Evolutionary conservation across 2,888 invertebrate genomes (phyloP), one percentile per base, ranked within the genome.

Genomic region (Xestia c-nigrum): DNA sequence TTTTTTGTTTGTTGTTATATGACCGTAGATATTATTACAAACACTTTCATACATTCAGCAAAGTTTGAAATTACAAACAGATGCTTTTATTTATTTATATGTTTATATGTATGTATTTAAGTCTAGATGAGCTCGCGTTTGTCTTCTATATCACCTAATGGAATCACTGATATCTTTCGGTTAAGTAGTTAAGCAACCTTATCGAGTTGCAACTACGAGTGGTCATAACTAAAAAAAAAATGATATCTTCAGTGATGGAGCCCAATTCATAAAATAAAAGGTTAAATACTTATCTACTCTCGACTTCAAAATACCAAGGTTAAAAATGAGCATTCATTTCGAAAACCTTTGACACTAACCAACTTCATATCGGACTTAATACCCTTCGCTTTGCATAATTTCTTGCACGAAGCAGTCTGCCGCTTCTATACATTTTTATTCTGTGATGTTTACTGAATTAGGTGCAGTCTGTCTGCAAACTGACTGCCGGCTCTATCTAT

Each of bases 381-480:
- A 52, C 47, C 9, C 46, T 12, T 50, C 5, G 57, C 24, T 57
- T 16, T 31, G 7, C 7, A 31, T 5, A 7, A 59, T 59, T 59
- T 16, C 5, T 61, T 38, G 19, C 61, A 61, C 10, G n/a, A 31
- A 16, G 12, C 21, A 66, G 46, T 24, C 43, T 47, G n/a, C 47
- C 63, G 19, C 55, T 74, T 77, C 81, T 55, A 55, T 64, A 14
- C 0, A 14, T 24, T 47, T 47, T 64, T 21, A 64, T 57, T 81
- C 74, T 55, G 4, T 40, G 47, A 0, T 76, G 55, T 83, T 67
- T 57, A 52, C 61, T 55, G 61, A 70, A 73, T 85, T 72, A 76
- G 66, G n/a, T 83, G 69, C 72, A 76, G 63, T 68, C 50, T 31
- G 67, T 76, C 63, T 59, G 63, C 63, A 69, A 81, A 81, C 85